These are phyloP conservation scores for Ophioninae sp. DNA, from an alignment of 2,888 invertebrate genomes.

Conservation along the genomic window DNA sequence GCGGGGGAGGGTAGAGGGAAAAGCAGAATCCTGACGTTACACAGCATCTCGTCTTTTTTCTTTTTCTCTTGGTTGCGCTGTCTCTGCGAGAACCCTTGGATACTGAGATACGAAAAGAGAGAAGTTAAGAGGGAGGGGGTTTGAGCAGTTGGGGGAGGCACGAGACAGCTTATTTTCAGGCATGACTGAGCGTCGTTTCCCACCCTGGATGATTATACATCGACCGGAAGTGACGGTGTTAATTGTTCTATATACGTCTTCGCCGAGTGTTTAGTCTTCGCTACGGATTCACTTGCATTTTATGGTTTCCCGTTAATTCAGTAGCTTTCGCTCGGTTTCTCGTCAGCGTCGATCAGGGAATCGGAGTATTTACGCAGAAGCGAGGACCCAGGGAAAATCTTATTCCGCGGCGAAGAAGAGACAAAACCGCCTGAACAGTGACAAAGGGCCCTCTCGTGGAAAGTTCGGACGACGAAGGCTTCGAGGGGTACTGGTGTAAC, in stretches of 20 bases:
- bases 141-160: not conserved
- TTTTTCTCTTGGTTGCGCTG: conserved; percentile 19
- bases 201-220: conserved; percentile 36
- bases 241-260: conserved; percentile 38
- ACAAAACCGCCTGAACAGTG: conserved; percentile 6
- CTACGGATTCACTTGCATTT: conserved; percentile 50
- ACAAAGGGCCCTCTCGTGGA: conserved; percentile 34
- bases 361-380: not conserved
- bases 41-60: conserved; percentile 21
- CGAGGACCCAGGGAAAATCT: not conserved
- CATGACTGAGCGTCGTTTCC: conserved; percentile 52
- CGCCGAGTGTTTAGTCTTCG: not conserved
- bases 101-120: conserved; percentile 24
- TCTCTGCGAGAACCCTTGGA: conserved; percentile 13
- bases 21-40: conserved; percentile 19
- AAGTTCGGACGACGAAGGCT: conserved; percentile 37
- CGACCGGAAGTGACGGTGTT: conserved; percentile 57
- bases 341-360: too few species aligned
- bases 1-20: not conserved
- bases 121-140: too few species aligned
- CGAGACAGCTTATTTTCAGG: conserved; percentile 58
- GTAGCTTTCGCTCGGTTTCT: not conserved
- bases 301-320: conserved; percentile 13
- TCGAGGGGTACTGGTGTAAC: conserved; percentile 50
- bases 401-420: not conserved